These are phyloP conservation scores for Campoplex nolae DNA, from an alignment of 2,888 invertebrate genomes.

Conservation along the genomic window DNA sequence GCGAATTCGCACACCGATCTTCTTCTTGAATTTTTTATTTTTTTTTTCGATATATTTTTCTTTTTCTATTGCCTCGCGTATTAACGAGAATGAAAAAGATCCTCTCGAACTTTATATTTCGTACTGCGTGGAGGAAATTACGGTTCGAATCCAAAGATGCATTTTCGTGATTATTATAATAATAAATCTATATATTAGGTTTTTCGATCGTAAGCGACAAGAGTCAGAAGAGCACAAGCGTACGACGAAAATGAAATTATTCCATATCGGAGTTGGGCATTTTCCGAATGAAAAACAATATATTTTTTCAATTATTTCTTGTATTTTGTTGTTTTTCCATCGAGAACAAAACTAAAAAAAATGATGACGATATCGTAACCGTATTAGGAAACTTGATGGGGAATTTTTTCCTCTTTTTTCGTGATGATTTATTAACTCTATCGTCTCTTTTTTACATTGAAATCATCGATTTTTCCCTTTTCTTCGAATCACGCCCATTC, in stretches of 20 bases:
- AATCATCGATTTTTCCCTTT: background rate
- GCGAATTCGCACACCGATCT: constrained; percentile 29
- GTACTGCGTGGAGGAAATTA: constrained; percentile 14
- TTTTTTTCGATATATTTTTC: background rate
- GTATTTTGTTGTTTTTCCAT: background rate
- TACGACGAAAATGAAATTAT: constrained; percentile 26
- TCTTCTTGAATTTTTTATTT: constrained; percentile 31
- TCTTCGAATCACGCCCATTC: constrained; percentile 30
- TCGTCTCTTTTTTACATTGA: background rate
- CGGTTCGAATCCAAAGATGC: constrained; percentile 62
- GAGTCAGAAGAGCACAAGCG: constrained; percentile 23
- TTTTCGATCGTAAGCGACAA: constrained; percentile 43
- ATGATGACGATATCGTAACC: background rate
- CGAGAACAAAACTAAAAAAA: background rate
- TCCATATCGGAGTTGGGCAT: constrained; percentile 28
- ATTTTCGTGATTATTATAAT: constrained; percentile 59
- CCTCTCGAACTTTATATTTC: constrained; percentile 39
- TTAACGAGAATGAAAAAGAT: constrained; percentile 10
- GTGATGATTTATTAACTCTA: background rate
- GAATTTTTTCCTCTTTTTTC: background rate
- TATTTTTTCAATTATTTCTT: background rate
- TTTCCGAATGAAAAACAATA: constrained; percentile 11
- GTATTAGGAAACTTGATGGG: background rate
- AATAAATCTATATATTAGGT: constrained; percentile 18
- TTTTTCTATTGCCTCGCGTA: constrained; percentile 12